phyloP scores from a whole-genome alignment of 2,113 vertebrate genomes.

The Upupa epops region DNA sequence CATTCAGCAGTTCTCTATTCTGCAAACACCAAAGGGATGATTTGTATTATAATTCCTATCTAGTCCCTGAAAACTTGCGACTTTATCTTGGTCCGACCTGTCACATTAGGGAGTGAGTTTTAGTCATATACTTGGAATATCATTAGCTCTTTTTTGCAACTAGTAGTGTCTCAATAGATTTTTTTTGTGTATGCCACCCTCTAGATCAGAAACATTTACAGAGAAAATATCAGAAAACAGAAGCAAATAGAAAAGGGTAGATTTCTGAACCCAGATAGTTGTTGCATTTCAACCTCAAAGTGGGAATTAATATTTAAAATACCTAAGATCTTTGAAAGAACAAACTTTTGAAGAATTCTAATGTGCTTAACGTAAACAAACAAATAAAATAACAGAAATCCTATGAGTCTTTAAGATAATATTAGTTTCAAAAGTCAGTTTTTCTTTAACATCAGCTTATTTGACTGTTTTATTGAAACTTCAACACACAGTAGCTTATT shows the following conservation, averaged over 20 bases:
- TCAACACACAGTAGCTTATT: constrained; percentile 78
- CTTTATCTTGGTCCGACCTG: not conserved
- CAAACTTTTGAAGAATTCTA: constrained; percentile 35
- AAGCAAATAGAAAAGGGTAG: not conserved
- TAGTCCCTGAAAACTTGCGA: not conserved
- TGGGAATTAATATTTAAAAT: not conserved
- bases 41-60: not conserved
- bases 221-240: not conserved
- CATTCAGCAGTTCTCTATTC: not conserved
- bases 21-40: not conserved
- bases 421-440: constrained; percentile 64
- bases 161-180: not conserved
- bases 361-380: constrained; percentile 23
- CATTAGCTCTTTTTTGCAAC: not conserved
- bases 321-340: constrained; percentile 26
- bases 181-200: not conserved
- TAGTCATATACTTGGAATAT: not conserved
- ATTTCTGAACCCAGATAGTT: not conserved
- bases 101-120: not conserved
- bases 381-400: not conserved
- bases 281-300: constrained; percentile 25
- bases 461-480: constrained; percentile 74
- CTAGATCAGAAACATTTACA: not conserved
- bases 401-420: constrained; percentile 63
- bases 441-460: constrained; percentile 67